These are phyloP conservation scores for Cyclophora punctaria DNA, from an alignment of 2,888 invertebrate species.

Conservation along the genomic window DNA sequence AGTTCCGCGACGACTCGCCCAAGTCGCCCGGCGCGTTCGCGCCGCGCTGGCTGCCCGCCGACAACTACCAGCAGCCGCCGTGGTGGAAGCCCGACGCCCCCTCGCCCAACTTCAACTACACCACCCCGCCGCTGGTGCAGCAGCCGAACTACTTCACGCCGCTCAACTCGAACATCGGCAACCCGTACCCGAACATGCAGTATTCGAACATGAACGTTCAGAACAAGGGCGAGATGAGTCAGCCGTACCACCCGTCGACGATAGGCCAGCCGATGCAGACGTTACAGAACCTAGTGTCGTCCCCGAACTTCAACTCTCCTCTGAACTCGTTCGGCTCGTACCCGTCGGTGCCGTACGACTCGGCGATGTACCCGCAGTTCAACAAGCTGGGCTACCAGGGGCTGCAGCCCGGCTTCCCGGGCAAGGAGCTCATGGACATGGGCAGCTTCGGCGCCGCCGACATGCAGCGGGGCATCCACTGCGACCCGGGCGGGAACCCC, in stretches of 20 bases:
- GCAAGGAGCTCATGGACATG: conserved; percentile 41
- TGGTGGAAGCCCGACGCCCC: conserved; percentile 59
- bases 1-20: conserved; percentile 41
- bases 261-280: conserved; percentile 51
- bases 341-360: conserved; percentile 47
- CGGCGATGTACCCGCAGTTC: conserved; percentile 64
- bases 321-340: conserved; percentile 47
- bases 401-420: conserved; percentile 29
- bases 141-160: conserved; percentile 49
- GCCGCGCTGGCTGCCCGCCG: conserved; percentile 21
- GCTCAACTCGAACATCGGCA: conserved; percentile 30
- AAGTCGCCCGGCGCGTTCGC: too few relatives aligned
- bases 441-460: conserved; percentile 39
- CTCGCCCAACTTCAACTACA: conserved; percentile 32
- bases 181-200: conserved; percentile 40
- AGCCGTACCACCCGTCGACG: conserved; percentile 38
- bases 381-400: conserved; percentile 47
- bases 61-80: conserved; percentile 25
- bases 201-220: conserved; percentile 29
- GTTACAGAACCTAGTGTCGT: conserved; percentile 45
- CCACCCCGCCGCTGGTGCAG: conserved; percentile 33
- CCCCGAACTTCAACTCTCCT: conserved; percentile 53
- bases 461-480: conserved; percentile 40
- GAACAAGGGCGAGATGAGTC: conserved; percentile 30
- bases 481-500: conserved; percentile 30